Base-by-base conservation (phyloP, 2,113 vertebrate genomes). In the Calyptommatus sinebrachiatus region DNA sequence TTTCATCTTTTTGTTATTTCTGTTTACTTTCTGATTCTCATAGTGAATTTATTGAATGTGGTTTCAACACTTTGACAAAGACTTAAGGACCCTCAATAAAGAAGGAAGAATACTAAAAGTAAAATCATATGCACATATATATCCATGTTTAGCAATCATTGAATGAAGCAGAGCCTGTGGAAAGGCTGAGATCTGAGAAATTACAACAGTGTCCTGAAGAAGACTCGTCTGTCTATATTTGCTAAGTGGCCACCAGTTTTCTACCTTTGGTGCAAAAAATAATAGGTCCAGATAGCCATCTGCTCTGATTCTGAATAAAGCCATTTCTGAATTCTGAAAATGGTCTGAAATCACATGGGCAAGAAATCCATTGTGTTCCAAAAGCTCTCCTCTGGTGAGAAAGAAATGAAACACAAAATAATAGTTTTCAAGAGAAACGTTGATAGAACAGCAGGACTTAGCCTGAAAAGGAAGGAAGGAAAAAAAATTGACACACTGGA, bases 391-490 rank as follows among this genome's bases (percentile, higher is more conserved):
- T 62, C 61, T n/a, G 1, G 14, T 26, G 28, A 35, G 46, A 29
- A 80, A 73, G 9, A 73, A 45, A 28, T 75, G 31, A 31, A 41
- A 62, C 22, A 26, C 29, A 45, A 65, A 77, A 50, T 46, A 67
- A 50, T 22, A 63, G 45, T 53, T 50, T 72, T 18, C 60, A 29
- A 24, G 41, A 31, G 11, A 31, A 29, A 35, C n/a, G 61, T 71
- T 14, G 57, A 35, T 18, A 71, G 16, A 62, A 21, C 12, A 18
- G 11, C 21, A 8, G 35, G 24, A 16, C 57, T 22, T 78, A 72
- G 79, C 79, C 74, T 83, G 79, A 77, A 57, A 66, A 66, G 53
- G 65, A 76, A 73, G 67, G 5, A 1, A 45, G 4, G 24, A n/a
- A 31, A 31, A 22, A 16, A 24, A 11, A 11, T 48, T 53, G 24